Evolutionary conservation across 92 coral and sea anemone species (phyloP), one percentile per base, ranked within the genome.

Genomic region (Siderastrea radians): DNA sequence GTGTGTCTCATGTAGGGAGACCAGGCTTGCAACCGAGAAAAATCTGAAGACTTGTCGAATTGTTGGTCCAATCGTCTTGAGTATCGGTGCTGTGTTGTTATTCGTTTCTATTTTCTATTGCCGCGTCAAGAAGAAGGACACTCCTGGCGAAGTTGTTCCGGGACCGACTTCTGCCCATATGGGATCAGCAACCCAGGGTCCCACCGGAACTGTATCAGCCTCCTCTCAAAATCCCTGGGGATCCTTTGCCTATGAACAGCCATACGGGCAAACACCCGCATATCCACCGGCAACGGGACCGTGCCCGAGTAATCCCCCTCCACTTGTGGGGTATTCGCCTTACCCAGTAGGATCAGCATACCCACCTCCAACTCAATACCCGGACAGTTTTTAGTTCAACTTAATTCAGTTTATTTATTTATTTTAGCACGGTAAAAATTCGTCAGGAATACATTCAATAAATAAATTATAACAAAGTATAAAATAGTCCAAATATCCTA

Each of bases 1-100:
- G 95, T 94, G 97, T 70, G 16, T 48, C 74, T 92, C 86, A 58
- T 94, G 97, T 65, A 81, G 77, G 8, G 93, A 92, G 48, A 74
- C 80, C 12, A 74, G 95, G 43, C 68, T 83, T 10, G 53, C 46
- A 19, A 94, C 93, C 11, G 73, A 77, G 49, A 69, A 79, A 67
- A 83, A 81, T 53, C 75, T 89, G 47, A 89, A 88, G 44, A 89
- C 86, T 49, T 89, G 94, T 75, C 84, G 93, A 10, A 85, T 88
- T 52, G 94, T 57, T 43, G 96, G 96, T 14, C 95, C 95, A 1
- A 91, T 94, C 17, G 49, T 94, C 13, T 76, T 92, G 53, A 78
- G 78, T 12, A 38, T 91, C 48, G 96, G 93, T 4, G 78, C 61
- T 15, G 2, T 58, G 71, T 50, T 84, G 10, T 6, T 92, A 43